Percentiles rank a stretch among this genome's conserved stretches.
phyloP scores from a whole-genome alignment of 2,888 invertebrate genomes.

The Epinotia bilunana region DNA sequence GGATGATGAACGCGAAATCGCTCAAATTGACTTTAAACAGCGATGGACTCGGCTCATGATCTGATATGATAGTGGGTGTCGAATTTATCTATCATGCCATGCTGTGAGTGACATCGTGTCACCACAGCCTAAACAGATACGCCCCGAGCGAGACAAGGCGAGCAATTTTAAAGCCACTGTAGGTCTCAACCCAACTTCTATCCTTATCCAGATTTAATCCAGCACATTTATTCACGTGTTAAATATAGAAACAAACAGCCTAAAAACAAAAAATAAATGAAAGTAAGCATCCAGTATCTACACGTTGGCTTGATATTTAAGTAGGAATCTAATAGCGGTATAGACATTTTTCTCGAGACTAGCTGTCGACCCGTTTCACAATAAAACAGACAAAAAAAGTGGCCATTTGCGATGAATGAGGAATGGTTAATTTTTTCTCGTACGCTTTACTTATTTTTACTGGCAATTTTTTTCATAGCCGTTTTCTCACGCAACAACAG shows the following conservation, averaged over 20 bases:
- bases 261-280: neutral
- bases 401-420: constrained; percentile 20
- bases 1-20: constrained; percentile 58
- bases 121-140: constrained; percentile 39
- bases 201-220: neutral
- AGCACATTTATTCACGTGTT: neutral
- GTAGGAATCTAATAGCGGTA: constrained; percentile 4
- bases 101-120: constrained; percentile 37
- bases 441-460: constrained; percentile 12
- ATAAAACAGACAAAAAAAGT: constrained; percentile 21
- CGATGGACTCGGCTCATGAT: constrained; percentile 20
- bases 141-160: constrained; percentile 36
- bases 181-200: constrained; percentile 8
- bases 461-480: constrained; percentile 25
- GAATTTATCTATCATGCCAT: constrained; percentile 40
- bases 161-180: constrained; percentile 34
- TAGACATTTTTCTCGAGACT: neutral
- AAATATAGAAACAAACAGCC: neutral
- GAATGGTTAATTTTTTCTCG: constrained; percentile 12
- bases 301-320: neutral
- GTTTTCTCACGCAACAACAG: constrained; percentile 37
- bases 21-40: constrained; percentile 58
- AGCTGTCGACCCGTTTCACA: constrained; percentile 20
- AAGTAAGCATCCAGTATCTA: neutral
- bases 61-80: constrained; percentile 38